phyloP scores from a whole-genome alignment of 1,140 invertebrate genomes.

The Ceratina calcarata region DNA sequence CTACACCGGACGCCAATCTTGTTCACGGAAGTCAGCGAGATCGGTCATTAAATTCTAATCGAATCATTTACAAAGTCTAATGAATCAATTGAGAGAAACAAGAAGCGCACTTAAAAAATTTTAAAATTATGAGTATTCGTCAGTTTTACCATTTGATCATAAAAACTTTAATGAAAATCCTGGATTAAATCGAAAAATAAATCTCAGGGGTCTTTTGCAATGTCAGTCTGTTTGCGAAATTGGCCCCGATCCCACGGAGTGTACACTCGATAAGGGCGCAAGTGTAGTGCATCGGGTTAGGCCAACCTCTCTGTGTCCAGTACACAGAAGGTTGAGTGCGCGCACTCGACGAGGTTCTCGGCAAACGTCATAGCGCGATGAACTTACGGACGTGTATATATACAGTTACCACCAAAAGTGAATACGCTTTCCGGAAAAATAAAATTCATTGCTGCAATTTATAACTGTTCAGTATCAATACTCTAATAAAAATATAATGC shows the following conservation, averaged over 20 bases:
- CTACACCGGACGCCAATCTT: too few species aligned
- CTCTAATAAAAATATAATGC: too few species aligned
- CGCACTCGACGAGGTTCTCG: conserved; percentile 31
- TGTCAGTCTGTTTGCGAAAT: conserved; percentile 9
- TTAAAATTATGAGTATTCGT: too few species aligned
- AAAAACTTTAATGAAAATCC: background rate
- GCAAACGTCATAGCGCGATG: conserved; percentile 41
- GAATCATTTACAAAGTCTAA: too few species aligned
- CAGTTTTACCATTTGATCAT: too few species aligned
- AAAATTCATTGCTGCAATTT: too few species aligned
- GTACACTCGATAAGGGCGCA: conserved; percentile 21
- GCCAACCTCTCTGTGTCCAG: conserved; percentile 33
- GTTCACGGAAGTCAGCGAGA: too few species aligned
- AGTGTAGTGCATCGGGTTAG: conserved; percentile 2
- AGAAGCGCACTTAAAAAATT: too few species aligned
- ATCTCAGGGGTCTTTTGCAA: background rate
- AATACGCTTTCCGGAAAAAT: too few species aligned
- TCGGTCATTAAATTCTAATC: too few species aligned
- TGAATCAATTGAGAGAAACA: too few species aligned
- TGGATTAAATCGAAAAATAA: background rate
- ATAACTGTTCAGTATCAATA: too few species aligned
- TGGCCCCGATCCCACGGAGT: background rate
- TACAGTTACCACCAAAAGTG: background rate
- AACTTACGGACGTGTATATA: conserved; percentile 25
- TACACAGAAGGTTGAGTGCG: conserved; percentile 5